phyloP scores from a whole-genome alignment of 2,797 vertebrate genomes.

The Sebastes variabilis region DNA sequence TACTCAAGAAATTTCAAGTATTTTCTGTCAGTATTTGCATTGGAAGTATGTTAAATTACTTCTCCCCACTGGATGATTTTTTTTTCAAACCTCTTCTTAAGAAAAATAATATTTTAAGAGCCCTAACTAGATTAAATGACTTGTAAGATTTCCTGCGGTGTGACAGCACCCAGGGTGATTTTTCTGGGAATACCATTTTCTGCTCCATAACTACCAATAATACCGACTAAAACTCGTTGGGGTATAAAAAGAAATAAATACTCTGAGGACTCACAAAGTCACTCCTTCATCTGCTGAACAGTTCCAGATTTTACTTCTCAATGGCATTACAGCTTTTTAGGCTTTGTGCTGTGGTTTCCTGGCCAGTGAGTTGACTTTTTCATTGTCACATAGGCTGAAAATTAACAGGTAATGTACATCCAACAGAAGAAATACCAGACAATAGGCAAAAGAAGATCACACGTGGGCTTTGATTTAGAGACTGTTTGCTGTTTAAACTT shows the following conservation, averaged over 20 bases:
- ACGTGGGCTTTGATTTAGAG: background rate
- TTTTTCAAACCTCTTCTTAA: conserved; percentile 27
- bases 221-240: conserved; percentile 66
- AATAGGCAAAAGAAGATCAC: background rate
- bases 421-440: conserved; percentile 5
- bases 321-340: conserved; percentile 45
- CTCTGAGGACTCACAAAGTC: conserved; percentile 74
- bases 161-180: conserved; percentile 66
- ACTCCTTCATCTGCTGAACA: conserved; percentile 72
- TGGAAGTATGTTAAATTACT: conserved; percentile 20
- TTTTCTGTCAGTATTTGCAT: conserved; percentile 6
- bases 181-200: conserved; percentile 79
- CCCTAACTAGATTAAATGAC: conserved; percentile 69
- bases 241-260: conserved; percentile 75
- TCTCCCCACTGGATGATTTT: background rate
- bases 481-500: background rate
- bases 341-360: conserved; percentile 35
- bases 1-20: background rate
- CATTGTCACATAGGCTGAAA: conserved; percentile 30
- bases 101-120: conserved; percentile 63
- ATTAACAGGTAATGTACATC: conserved; percentile 12
- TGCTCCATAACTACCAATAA: conserved; percentile 76
- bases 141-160: conserved; percentile 70
- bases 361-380: conserved; percentile 15
- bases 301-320: conserved; percentile 72